Percentiles rank a stretch among this genome's conserved stretches.
Evolutionary conservation across 2,113 vertebrate species (phyloP).

Genomic region (Brienomyrus brachyistius): DNA sequence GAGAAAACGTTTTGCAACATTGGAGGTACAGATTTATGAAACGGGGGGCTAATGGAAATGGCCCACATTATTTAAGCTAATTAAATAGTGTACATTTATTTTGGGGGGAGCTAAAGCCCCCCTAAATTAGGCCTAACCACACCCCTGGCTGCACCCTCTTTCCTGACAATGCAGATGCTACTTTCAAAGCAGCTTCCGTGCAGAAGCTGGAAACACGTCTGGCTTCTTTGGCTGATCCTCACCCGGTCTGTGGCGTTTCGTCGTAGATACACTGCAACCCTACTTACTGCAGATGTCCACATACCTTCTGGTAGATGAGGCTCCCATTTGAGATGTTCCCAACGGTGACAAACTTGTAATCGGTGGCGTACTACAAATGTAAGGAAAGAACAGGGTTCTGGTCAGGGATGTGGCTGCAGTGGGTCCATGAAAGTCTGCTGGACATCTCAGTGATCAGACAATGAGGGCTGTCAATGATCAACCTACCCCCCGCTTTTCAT

Average conservation of each 20-base stretch:
- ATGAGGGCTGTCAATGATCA: background rate
- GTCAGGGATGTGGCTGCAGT: background rate
- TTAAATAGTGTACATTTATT: too few species aligned
- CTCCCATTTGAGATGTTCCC: constrained; percentile 73
- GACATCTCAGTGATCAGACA: background rate
- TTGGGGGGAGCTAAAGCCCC: too few species aligned
- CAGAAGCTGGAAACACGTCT: background rate
- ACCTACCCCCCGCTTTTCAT: too few species aligned
- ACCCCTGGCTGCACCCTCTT: background rate
- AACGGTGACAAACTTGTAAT: constrained; percentile 62
- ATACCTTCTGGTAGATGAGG: constrained; percentile 73
- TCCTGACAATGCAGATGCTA: background rate
- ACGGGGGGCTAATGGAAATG: too few species aligned
- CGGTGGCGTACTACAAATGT: constrained; percentile 75
- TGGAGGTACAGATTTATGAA: background rate
- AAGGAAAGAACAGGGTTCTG: constrained; percentile 19
- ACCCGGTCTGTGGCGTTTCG: background rate
- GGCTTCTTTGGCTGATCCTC: background rate
- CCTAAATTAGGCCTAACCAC: background rate
- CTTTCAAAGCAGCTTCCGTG: background rate
- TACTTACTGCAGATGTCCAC: background rate
- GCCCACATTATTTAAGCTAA: too few species aligned
- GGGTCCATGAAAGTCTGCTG: background rate
- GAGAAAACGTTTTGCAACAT: background rate
- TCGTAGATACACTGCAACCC: too few species aligned